Evolutionary conservation across 2,888 invertebrate species (phyloP).

Genomic region (Antheraea assamensis): DNA sequence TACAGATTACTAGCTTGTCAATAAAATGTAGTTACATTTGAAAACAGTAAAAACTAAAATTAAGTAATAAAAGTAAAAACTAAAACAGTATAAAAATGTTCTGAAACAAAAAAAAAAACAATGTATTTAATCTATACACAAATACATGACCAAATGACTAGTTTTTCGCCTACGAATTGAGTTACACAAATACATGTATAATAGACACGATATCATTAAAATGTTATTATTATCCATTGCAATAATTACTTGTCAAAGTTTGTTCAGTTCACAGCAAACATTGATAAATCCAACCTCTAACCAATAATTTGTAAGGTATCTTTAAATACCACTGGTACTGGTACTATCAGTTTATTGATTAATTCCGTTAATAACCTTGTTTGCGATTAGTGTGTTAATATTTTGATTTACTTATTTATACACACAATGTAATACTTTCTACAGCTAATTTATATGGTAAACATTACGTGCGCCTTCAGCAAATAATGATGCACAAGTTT

Average conservation of each 20-base stretch:
- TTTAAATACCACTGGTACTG: not conserved
- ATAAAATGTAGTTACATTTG: no score
- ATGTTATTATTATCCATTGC: conserved; percentile 33
- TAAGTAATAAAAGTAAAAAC: no score
- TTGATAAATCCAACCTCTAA: conserved; percentile 30
- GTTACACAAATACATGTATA: conserved; percentile 2
- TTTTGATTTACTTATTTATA: conserved; percentile 1
- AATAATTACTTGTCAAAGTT: conserved; percentile 29
- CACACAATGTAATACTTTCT: conserved; percentile 4
- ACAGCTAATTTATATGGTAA: not conserved
- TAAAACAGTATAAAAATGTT: no score
- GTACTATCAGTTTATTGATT: not conserved
- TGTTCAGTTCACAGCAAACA: conserved; percentile 34
- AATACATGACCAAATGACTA: not conserved
- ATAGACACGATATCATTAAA: conserved; percentile 25
- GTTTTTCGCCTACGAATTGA: not conserved
- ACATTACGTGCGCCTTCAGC: conserved; percentile 6
- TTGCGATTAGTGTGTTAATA: not conserved
- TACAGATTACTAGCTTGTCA: no score
- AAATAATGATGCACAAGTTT: conserved; percentile 15
- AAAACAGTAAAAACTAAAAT: no score
- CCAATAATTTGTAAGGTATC: not conserved
- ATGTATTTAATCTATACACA: no score
- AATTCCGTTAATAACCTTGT: conserved; percentile 3
- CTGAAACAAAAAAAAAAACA: no score